These are phyloP conservation scores for Seira sanloemensis DNA, from an alignment of 2,888 invertebrate species.

Conservation along the genomic window DNA sequence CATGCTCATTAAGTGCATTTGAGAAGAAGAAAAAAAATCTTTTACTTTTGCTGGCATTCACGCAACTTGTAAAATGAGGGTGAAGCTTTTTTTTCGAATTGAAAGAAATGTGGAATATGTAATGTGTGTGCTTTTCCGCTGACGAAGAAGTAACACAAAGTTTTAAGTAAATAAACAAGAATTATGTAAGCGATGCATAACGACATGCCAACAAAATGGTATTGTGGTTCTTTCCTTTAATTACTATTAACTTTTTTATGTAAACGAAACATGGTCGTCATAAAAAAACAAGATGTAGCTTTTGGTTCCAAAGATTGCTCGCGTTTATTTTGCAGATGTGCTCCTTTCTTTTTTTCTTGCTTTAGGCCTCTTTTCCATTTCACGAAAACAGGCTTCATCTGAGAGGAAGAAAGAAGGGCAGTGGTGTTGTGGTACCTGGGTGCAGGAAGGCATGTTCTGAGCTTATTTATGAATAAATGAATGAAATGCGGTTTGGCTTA, in stretches of 20 bases:
- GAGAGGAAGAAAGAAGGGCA: background rate
- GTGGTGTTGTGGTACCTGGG: background rate
- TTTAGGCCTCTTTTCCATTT: background rate
- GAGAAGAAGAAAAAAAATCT: too few relatives aligned
- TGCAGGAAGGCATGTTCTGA: too few relatives aligned
- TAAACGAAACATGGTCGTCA: background rate
- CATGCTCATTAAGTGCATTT: too few relatives aligned
- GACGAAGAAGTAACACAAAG: background rate
- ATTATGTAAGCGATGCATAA: background rate
- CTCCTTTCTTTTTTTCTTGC: background rate
- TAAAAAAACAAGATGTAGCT: background rate
- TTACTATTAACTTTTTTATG: background rate
- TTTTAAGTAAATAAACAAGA: background rate
- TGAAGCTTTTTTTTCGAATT: background rate
- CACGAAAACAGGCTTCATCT: background rate
- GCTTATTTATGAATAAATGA: background rate
- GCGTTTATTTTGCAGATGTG: background rate
- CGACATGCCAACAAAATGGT: background rate
- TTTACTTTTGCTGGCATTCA: background rate
- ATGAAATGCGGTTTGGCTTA: background rate
- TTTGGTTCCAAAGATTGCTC: background rate
- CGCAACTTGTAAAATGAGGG: background rate
- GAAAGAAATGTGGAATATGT: background rate
- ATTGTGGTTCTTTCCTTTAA: background rate
- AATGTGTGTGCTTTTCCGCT: background rate